A percentile compares a stretch with the other conserved stretches of the same genome.
phyloP scores from a whole-genome alignment of 2,888 invertebrate genomes.

The Liodrosophila aerea region DNA sequence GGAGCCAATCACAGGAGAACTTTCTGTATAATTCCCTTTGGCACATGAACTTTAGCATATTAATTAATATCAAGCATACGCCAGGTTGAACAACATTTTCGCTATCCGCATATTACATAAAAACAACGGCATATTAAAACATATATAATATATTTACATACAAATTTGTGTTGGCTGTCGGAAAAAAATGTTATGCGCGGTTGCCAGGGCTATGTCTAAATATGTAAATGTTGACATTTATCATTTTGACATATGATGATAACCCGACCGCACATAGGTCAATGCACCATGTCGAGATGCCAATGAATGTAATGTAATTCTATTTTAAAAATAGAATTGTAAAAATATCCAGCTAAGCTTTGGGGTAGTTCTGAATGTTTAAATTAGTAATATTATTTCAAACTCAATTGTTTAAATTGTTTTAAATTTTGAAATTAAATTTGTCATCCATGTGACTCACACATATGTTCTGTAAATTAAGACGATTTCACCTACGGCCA shows the following conservation, averaged over 20 bases:
- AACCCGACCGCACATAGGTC: constrained; percentile 15
- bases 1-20: constrained; percentile 27
- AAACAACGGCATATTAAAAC: constrained; percentile 2
- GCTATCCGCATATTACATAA: constrained; percentile 6
- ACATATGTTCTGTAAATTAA: no score
- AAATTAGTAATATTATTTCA: no score
- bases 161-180: neutral
- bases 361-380: no score
- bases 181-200: neutral
- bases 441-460: no score
- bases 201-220: constrained; percentile 7
- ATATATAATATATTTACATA: neutral
- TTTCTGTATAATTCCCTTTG: constrained; percentile 5
- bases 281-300: constrained; percentile 10
- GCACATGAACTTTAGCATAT: constrained; percentile 13
- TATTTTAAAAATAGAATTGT: constrained; percentile 14
- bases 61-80: constrained; percentile 30
- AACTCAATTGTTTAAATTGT: neutral
- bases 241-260: constrained; percentile 45
- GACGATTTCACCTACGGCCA: no score
- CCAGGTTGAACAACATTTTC: constrained; percentile 6
- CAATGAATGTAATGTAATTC: constrained; percentile 7
- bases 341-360: no score
- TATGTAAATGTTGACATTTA: constrained; percentile 34
- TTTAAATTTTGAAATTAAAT: no score